These are phyloP conservation scores for Lithophane ornitopus DNA, from an alignment of 2,888 invertebrate genomes.

Conservation along the genomic window DNA sequence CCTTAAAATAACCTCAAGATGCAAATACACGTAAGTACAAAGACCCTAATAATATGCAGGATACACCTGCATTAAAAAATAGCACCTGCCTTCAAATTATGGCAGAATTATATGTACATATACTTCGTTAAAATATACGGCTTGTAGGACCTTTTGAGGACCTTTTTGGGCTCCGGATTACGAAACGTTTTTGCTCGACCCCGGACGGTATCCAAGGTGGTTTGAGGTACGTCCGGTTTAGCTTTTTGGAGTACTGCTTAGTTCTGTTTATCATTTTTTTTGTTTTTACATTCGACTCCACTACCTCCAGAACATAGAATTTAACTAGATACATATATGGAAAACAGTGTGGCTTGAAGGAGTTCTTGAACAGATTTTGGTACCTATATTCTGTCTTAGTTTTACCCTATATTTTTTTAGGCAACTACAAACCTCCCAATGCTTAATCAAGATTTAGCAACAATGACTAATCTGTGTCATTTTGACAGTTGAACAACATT, in stretches of 20 bases:
- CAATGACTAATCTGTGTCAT: neutral
- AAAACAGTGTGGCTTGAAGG: neutral
- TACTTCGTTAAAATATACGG: conserved; percentile 41
- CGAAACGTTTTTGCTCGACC: conserved; percentile 37
- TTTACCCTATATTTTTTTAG: neutral
- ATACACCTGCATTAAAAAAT: conserved; percentile 45
- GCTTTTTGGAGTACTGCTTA: conserved; percentile 25
- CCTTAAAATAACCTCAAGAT: conserved; percentile 10
- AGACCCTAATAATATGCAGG: conserved; percentile 34
- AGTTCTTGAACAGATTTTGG: neutral
- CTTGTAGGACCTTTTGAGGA: conserved; percentile 9
- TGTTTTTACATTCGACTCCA: neutral
- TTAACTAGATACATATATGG: neutral
- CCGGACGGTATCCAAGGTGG: conserved; percentile 23
- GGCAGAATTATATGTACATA: conserved; percentile 26
- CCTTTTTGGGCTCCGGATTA: conserved; percentile 33
- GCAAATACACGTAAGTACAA: conserved; percentile 31
- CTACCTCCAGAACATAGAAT: neutral
- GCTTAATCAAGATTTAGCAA: neutral
- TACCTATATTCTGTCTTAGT: neutral
- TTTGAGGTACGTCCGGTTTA: conserved; percentile 18
- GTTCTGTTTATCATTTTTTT: conserved; percentile 21
- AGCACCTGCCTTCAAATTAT: conserved; percentile 52
- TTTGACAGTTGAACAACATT: no score
- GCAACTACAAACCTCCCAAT: neutral